phyloP scores from a whole-genome alignment of 2,797 vertebrate species.

The Microhierax caerulescens region DNA sequence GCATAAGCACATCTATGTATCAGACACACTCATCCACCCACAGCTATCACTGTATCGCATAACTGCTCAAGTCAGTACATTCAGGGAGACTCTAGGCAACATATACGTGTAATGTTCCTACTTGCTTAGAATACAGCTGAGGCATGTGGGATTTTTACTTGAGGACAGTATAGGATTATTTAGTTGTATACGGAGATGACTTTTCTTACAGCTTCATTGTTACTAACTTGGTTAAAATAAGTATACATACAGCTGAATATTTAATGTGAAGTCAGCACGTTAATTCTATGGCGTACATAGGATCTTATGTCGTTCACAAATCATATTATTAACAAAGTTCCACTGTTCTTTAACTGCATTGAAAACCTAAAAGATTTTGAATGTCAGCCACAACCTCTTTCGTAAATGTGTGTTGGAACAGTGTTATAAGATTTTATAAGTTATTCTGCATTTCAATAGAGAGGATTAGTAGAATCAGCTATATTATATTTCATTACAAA shows the following conservation, averaged over 20 bases:
- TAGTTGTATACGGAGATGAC: not conserved
- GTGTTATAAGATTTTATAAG: not conserved
- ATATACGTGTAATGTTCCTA: not conserved
- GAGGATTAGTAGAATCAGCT: not conserved
- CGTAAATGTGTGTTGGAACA: no score
- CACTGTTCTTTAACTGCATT: not conserved
- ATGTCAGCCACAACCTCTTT: not conserved
- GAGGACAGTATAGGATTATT: not conserved
- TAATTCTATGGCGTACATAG: not conserved
- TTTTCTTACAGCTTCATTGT: not conserved
- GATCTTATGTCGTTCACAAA: not conserved
- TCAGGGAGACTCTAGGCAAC: not conserved
- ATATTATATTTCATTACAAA: not conserved
- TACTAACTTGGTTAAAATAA: not conserved
- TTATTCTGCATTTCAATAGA: not conserved
- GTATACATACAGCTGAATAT: not conserved
- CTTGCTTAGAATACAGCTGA: not conserved
- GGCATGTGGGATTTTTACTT: not conserved
- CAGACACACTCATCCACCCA: not conserved
- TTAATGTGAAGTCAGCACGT: not conserved
- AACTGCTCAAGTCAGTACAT: not conserved
- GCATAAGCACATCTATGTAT: not conserved
- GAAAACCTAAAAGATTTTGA: not conserved
- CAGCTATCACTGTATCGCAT: not conserved
- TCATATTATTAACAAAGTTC: not conserved